Evolutionary conservation across 2,113 vertebrate species (phyloP).

Genomic region (Chloroceryle aenea): DNA sequence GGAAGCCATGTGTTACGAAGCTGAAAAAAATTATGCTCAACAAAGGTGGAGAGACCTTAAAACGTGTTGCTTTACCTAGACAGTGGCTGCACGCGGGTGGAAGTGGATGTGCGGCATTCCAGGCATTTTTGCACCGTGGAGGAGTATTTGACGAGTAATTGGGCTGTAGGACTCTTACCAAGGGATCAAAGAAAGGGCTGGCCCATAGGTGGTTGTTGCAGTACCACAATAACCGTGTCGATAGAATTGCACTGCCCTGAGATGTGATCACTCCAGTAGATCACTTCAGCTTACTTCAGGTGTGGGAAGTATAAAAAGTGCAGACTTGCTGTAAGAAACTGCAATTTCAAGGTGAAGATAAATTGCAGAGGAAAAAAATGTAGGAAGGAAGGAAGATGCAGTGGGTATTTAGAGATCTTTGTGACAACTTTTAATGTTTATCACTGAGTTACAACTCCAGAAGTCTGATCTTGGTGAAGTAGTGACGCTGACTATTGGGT

Average conservation of each 20-base stretch:
- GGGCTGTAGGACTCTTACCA: neutral
- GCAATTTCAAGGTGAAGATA: neutral
- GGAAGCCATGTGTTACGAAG: neutral
- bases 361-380: neutral
- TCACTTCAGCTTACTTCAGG: neutral
- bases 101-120: neutral
- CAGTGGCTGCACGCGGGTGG: neutral
- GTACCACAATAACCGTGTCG: fast-evolving
- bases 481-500: neutral
- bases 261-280: neutral
- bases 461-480: neutral
- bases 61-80: neutral
- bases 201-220: fast-evolving
- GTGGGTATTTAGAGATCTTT: neutral
- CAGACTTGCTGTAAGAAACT: neutral
- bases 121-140: neutral
- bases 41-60: neutral
- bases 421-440: neutral
- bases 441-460: neutral
- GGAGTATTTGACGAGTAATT: neutral
- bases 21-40: neutral
- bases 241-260: neutral
- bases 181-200: neutral
- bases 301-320: neutral
- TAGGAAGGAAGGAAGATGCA: neutral